These are phyloP conservation scores for Syrista parreyssii DNA, from an alignment of 2,888 invertebrate genomes.

Conservation along the genomic window DNA sequence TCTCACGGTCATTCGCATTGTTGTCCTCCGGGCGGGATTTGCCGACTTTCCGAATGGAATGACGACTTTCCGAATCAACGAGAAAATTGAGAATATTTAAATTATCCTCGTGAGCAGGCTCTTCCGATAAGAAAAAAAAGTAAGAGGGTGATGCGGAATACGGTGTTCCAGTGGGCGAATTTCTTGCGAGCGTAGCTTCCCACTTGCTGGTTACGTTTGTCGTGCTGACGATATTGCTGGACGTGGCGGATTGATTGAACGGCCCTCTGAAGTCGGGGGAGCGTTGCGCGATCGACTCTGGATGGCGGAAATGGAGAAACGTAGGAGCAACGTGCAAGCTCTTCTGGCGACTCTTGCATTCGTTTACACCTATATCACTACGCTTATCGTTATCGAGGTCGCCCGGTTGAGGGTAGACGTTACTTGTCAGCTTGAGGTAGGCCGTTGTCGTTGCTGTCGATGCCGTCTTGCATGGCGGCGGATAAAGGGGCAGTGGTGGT, in stretches of 20 bases:
- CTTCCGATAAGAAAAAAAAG: slow-evolving; percentile 47
- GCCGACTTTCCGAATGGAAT: background rate
- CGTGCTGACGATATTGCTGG: background rate
- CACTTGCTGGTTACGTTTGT: background rate
- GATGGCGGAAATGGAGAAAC: background rate
- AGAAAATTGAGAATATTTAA: slow-evolving; percentile 91
- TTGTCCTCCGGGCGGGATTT: no score
- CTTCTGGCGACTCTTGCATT: slow-evolving; percentile 39
- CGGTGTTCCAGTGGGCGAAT: background rate
- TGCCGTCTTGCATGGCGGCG: slow-evolving; percentile 71
- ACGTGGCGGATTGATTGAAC: background rate
- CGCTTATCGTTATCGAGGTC: slow-evolving; percentile 29
- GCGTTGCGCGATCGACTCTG: background rate
- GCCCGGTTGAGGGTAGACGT: slow-evolving; percentile 68
- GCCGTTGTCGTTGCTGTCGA: slow-evolving; percentile 63
- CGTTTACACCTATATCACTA: slow-evolving; percentile 29
- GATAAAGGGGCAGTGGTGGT: slow-evolving; percentile 82
- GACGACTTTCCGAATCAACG: slow-evolving; percentile 78
- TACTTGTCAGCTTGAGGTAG: slow-evolving; percentile 72
- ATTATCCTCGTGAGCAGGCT: slow-evolving; percentile 67
- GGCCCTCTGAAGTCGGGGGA: background rate
- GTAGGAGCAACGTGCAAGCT: background rate
- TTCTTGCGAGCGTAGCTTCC: slow-evolving; percentile 44
- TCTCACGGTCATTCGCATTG: background rate
- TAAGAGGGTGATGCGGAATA: slow-evolving; percentile 36